Evolutionary conservation across 2,797 vertebrate genomes (phyloP).

Genomic region (Alosa sapidissima): DNA sequence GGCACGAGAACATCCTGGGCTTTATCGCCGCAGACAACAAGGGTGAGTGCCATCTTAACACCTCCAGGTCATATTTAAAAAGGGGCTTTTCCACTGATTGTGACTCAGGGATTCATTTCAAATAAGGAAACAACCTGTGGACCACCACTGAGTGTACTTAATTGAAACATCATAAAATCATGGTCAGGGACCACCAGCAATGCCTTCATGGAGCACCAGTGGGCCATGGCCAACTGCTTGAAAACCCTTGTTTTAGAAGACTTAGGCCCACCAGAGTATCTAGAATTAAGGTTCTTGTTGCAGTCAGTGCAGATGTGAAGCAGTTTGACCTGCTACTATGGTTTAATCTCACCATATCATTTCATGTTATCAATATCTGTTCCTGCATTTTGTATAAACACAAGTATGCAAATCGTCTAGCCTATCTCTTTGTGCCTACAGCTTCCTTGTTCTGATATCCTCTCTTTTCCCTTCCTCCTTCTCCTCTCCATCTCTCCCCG

Average conservation of each 20-base stretch:
- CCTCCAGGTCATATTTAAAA: not conserved
- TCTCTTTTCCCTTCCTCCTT: not conserved
- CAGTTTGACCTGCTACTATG: not conserved
- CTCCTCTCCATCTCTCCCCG: not conserved
- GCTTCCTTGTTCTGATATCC: not conserved
- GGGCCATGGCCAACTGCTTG: too few species aligned
- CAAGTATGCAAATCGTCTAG: not conserved
- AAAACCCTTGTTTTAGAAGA: too few species aligned
- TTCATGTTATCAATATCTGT: not conserved
- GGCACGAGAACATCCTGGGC: conserved; percentile 96
- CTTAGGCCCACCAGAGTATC: not conserved
- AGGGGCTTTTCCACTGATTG: not conserved
- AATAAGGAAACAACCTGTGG: too few species aligned
- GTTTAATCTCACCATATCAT: not conserved
- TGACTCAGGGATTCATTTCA: too few species aligned
- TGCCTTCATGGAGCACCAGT: too few species aligned
- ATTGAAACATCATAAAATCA: too few species aligned
- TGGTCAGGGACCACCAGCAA: too few species aligned
- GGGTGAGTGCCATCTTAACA: conserved; percentile 72
- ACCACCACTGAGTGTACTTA: too few species aligned
- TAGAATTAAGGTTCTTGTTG: not conserved
- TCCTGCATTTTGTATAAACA: not conserved
- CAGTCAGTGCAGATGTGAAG: not conserved
- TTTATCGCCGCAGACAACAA: conserved; percentile 98
- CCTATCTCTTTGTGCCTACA: not conserved